A percentile compares a stretch with the other conserved stretches of the same genome.
Conservation (phyloP, 2,888 invertebrate genomes). For the Megamerina dolium region DNA sequence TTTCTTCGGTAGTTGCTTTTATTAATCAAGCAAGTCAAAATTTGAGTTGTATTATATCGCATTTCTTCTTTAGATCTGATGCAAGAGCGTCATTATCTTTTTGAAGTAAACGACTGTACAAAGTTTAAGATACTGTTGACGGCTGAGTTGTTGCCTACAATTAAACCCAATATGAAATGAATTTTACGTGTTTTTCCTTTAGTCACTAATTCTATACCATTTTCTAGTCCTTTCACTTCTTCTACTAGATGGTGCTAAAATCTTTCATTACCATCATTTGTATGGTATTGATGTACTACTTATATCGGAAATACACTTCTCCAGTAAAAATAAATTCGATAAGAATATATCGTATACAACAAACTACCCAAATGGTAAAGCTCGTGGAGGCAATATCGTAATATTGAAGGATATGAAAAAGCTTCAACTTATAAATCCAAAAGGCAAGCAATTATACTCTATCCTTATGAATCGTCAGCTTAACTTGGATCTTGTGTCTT, state of each 20-base stretch:
- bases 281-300: not conserved
- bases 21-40: slow-evolving; percentile 15
- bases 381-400: too few species aligned
- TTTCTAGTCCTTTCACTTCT: slow-evolving; percentile 20
- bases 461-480: too few species aligned
- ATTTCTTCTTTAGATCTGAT: slow-evolving; percentile 18
- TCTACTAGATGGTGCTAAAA: slow-evolving; percentile 18
- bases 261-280: slow-evolving; percentile 14
- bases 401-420: too few species aligned
- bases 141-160: slow-evolving; percentile 26
- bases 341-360: too few species aligned
- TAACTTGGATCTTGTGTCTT: too few species aligned
- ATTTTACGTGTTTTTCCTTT: slow-evolving; percentile 14
- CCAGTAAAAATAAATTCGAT: not conserved
- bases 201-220: slow-evolving; percentile 13
- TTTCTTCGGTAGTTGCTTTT: too few species aligned
- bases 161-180: slow-evolving; percentile 23
- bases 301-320: not conserved
- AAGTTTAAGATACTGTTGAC: slow-evolving; percentile 19
- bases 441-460: too few species aligned
- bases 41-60: slow-evolving; percentile 16
- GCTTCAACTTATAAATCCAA: too few species aligned
- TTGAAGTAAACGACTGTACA: too few species aligned
- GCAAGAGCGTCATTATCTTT: slow-evolving; percentile 23
- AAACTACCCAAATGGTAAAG: too few species aligned